Conservation (phyloP, 2,113 vertebrate species). For the Rostratula benghalensis region DNA sequence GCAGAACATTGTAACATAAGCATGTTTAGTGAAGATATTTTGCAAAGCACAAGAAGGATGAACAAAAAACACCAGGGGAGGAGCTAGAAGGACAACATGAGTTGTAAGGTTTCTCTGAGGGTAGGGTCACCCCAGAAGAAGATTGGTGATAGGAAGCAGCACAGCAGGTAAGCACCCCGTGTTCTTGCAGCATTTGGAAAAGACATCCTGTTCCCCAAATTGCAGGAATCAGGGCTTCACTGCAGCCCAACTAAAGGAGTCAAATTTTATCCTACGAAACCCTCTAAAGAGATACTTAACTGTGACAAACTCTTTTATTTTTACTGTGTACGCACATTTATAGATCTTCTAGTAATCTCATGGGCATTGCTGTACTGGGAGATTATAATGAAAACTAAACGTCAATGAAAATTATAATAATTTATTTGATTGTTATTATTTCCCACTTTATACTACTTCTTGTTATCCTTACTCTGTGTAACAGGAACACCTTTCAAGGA, state of each 20-base stretch:
- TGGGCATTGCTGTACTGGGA: background rate
- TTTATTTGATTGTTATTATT: background rate
- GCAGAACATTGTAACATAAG: background rate
- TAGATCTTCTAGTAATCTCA: background rate
- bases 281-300: background rate
- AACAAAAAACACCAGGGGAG: background rate
- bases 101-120: background rate
- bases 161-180: background rate
- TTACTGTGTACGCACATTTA: background rate
- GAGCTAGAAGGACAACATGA: background rate
- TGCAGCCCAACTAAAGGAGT: background rate
- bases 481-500: background rate
- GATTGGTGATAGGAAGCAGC: background rate
- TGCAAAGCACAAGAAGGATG: background rate
- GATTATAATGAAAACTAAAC: background rate
- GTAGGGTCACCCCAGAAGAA: background rate
- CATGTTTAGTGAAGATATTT: background rate
- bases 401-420: background rate
- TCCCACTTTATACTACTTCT: background rate
- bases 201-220: background rate
- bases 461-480: background rate
- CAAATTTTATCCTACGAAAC: background rate
- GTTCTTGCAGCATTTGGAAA: background rate
- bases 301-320: background rate
- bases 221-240: background rate